Evolutionary conservation across 2,888 invertebrate genomes (phyloP).

Genomic region (Caenorhabditis sp.): DNA sequence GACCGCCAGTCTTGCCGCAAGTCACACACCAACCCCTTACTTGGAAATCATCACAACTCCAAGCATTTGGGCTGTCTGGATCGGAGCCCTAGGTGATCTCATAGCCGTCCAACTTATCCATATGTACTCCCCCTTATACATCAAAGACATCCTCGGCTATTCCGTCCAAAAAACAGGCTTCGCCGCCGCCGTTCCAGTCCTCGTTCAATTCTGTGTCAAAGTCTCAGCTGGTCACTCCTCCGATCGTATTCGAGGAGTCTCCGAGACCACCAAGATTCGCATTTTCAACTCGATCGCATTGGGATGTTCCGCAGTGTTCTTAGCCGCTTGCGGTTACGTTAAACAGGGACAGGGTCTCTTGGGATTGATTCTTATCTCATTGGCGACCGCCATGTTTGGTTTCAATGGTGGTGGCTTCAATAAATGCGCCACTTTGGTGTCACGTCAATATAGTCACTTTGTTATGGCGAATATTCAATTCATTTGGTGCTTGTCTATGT

Average conservation of each 20-base stretch:
- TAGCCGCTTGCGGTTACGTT: slow-evolving; percentile 62
- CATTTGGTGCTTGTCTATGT: slow-evolving; percentile 68
- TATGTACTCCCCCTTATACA: slow-evolving; percentile 55
- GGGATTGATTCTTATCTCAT: slow-evolving; percentile 57
- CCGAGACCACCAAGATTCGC: slow-evolving; percentile 64
- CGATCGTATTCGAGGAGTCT: slow-evolving; percentile 58
- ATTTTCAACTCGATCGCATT: slow-evolving; percentile 66
- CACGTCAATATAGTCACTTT: slow-evolving; percentile 67
- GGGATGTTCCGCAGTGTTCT: slow-evolving; percentile 61
- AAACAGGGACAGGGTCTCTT: slow-evolving; percentile 49
- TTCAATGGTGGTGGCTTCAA: slow-evolving; percentile 52
- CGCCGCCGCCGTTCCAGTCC: slow-evolving; percentile 67
- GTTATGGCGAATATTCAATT: slow-evolving; percentile 69
- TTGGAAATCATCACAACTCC: slow-evolving; percentile 60
- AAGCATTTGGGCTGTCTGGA: slow-evolving; percentile 67
- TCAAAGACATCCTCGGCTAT: slow-evolving; percentile 55
- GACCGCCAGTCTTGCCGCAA: not conserved
- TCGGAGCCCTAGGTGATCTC: slow-evolving; percentile 68
- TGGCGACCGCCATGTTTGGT: slow-evolving; percentile 69
- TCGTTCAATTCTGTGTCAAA: slow-evolving; percentile 68
- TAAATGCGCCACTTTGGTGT: slow-evolving; percentile 62
- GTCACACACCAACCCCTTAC: slow-evolving; percentile 54
- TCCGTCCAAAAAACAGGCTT: slow-evolving; percentile 68
- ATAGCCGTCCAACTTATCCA: slow-evolving; percentile 66
- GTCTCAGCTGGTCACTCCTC: slow-evolving; percentile 65